Conservation (phyloP, 2,797 vertebrate species). For the Pipistrellus pygmaeus region DNA sequence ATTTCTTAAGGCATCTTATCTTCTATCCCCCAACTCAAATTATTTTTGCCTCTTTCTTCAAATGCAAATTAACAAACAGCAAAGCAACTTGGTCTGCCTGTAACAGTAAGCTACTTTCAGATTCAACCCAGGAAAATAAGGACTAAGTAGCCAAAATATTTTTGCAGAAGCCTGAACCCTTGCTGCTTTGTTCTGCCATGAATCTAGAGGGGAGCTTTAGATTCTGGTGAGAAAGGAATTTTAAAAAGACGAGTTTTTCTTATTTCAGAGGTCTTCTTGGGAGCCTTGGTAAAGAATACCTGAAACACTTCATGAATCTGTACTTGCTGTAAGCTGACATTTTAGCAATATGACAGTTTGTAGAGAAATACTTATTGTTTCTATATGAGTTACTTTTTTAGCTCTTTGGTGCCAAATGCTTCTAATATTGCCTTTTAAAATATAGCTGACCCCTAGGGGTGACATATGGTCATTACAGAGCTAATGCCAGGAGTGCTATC, state of each 20-base stretch:
- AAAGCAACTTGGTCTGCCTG: background rate
- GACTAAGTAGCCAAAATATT: background rate
- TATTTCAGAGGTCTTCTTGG: slow-evolving; percentile 25
- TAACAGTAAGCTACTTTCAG: slow-evolving; percentile 30
- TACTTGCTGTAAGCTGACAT: background rate
- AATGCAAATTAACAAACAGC: slow-evolving; percentile 13
- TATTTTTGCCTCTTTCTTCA: slow-evolving; percentile 19
- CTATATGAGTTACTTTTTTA: slow-evolving; percentile 20
- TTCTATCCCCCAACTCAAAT: background rate
- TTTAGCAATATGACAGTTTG: slow-evolving; percentile 42
- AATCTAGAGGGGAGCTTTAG: background rate
- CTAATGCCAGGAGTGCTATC: background rate
- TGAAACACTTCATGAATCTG: background rate
- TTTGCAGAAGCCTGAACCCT: background rate
- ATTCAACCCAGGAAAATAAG: background rate
- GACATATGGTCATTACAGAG: slow-evolving; percentile 61
- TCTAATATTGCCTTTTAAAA: slow-evolving; percentile 66
- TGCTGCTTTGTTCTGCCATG: background rate
- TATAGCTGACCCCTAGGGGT: slow-evolving; percentile 63
- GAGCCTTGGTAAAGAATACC: background rate
- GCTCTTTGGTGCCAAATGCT: slow-evolving; percentile 36
- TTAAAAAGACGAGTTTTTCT: background rate
- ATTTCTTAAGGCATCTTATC: slow-evolving; percentile 8
- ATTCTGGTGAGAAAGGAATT: background rate
- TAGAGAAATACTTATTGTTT: slow-evolving; percentile 50